Evolutionary conservation across 2,888 invertebrate species (phyloP).

Genomic region (Podotricha telesiphe): DNA sequence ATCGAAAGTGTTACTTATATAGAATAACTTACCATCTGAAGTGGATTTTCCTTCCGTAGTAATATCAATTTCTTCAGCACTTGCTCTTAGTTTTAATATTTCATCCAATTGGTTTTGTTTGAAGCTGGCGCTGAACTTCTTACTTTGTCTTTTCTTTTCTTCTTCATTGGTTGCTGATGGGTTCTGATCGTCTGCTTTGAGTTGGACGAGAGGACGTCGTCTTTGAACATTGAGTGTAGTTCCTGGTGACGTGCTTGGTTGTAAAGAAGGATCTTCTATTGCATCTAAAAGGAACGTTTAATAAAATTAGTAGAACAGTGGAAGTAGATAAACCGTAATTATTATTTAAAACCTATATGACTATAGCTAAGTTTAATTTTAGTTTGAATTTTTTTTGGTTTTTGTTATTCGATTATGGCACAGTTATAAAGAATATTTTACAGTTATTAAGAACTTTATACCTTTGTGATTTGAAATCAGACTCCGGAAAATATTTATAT

Average conservation of each 20-base stretch:
- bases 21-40: constrained; percentile 56
- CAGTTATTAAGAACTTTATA: too few species aligned
- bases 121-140: constrained; percentile 75
- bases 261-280: constrained; percentile 66
- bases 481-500: too few species aligned
- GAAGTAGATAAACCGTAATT: too few species aligned
- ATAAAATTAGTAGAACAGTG: background rate
- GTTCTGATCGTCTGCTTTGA: constrained; percentile 72
- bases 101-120: constrained; percentile 73
- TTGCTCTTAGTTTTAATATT: constrained; percentile 56
- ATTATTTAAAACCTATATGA: too few species aligned
- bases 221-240: constrained; percentile 61
- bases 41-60: constrained; percentile 62
- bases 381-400: too few species aligned
- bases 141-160: constrained; percentile 74
- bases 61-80: constrained; percentile 49
- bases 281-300: constrained; percentile 53
- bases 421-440: too few species aligned
- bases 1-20: constrained; percentile 2
- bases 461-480: too few species aligned
- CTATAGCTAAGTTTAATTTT: too few species aligned
- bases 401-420: too few species aligned
- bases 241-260: constrained; percentile 52
- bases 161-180: constrained; percentile 75
- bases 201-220: constrained; percentile 65